Percentiles rank a stretch among this genome's conserved stretches.
Conservation (phyloP, 2,888 invertebrate genomes). For the Cinara cedri region DNA sequence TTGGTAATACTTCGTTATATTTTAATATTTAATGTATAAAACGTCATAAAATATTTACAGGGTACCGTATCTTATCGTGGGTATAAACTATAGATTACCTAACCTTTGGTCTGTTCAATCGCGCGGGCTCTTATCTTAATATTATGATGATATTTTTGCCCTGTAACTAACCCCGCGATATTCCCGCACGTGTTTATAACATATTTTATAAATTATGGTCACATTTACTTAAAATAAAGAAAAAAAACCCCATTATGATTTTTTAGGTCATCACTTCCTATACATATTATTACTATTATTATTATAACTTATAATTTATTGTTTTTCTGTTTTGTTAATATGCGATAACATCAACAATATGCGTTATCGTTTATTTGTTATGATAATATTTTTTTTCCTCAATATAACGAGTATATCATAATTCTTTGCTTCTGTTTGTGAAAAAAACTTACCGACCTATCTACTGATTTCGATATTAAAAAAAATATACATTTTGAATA, state of each 20-base stretch:
- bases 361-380: background rate
- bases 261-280: constrained; percentile 39
- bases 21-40: no score
- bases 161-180: constrained; percentile 35
- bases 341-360: no score
- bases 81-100: constrained; percentile 11
- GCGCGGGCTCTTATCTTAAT: constrained; percentile 10
- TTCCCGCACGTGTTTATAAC: background rate
- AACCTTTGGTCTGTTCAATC: constrained; percentile 24
- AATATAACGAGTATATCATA: background rate
- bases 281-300: background rate
- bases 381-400: background rate
- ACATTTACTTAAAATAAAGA: constrained; percentile 19
- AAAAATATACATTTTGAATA: no score
- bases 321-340: background rate
- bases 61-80: no score
- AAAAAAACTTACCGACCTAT: no score
- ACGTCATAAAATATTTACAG: no score
- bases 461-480: no score
- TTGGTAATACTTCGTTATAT: no score
- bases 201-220: constrained; percentile 32
- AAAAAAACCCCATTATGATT: constrained; percentile 26
- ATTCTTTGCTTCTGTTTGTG: background rate
- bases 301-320: background rate
- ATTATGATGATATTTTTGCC: constrained; percentile 38